Conservation (phyloP, 2,113 vertebrate species). For the Oenanthe oenanthe region DNA sequence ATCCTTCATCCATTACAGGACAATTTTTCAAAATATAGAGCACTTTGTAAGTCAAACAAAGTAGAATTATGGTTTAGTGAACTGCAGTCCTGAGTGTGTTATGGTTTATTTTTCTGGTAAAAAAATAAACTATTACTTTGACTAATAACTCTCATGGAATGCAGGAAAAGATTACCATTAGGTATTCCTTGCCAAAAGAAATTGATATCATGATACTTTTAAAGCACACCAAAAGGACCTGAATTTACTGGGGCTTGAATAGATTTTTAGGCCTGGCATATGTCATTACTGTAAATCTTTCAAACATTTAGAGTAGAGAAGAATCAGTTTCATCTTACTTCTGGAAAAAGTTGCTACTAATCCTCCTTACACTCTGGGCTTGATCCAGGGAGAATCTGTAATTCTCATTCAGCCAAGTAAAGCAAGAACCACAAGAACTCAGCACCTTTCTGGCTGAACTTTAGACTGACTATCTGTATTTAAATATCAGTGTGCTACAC, state of each 20-base stretch:
- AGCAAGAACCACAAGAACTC: background rate
- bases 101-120: conserved; percentile 89
- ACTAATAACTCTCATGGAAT: conserved; percentile 92
- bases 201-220: conserved; percentile 72
- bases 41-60: conserved; percentile 91
- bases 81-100: conserved; percentile 75
- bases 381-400: background rate
- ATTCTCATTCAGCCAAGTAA: background rate
- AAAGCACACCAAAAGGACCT: conserved; percentile 60
- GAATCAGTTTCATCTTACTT: conserved; percentile 37
- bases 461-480: background rate
- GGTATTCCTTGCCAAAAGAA: conserved; percentile 76
- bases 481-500: background rate
- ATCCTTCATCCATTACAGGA: conserved; percentile 83
- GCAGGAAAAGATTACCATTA: conserved; percentile 77
- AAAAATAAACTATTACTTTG: conserved; percentile 93
- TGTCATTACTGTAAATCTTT: conserved; percentile 65
- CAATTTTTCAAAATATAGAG: conserved; percentile 87
- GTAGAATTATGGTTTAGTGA: conserved; percentile 75
- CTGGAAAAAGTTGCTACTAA: conserved; percentile 48
- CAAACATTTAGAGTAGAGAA: conserved; percentile 46
- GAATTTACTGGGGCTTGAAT: conserved; percentile 69
- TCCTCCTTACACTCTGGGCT: background rate
- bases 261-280: conserved; percentile 65
- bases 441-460: conserved; percentile 3